Conservation (phyloP, 2,888 invertebrate genomes). For the Agriopis marginaria region DNA sequence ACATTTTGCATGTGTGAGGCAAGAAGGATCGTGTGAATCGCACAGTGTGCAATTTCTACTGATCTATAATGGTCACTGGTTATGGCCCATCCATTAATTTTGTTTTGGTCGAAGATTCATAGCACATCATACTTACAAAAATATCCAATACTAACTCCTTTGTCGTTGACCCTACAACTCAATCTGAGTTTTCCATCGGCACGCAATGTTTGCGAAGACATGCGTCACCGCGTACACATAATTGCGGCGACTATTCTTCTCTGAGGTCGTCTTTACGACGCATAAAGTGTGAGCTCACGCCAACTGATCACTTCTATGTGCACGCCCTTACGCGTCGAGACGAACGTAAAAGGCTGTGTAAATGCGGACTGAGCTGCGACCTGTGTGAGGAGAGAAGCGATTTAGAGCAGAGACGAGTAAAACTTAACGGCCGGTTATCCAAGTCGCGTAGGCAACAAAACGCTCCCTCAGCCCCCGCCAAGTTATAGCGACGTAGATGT, state of each 20-base stretch:
- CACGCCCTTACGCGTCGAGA: conserved; percentile 34
- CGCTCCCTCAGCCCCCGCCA: too few species aligned
- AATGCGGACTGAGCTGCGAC: conserved; percentile 24
- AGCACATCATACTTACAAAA: too few species aligned
- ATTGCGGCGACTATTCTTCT: conserved; percentile 53
- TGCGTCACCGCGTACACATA: conserved; percentile 54
- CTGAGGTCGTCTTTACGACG: conserved; percentile 62
- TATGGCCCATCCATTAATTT: too few species aligned
- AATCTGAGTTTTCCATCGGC: conserved; percentile 12
- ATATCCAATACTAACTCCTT: background rate
- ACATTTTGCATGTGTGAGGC: too few species aligned
- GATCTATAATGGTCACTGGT: too few species aligned
- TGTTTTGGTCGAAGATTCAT: too few species aligned
- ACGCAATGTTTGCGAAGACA: conserved; percentile 48
- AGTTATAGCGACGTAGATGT: too few species aligned
- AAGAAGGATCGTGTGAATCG: too few species aligned
- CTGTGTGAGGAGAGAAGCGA: conserved; percentile 20
- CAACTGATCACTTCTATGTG: conserved; percentile 59
- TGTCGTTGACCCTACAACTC: background rate
- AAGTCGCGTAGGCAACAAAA: too few species aligned
- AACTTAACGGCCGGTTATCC: too few species aligned
- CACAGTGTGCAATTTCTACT: too few species aligned
- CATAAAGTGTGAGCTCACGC: conserved; percentile 56
- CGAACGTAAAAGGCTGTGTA: conserved; percentile 44
- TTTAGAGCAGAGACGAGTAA: background rate